Conservation (phyloP, 2,113 vertebrate genomes). For the Cathartes aura region DNA sequence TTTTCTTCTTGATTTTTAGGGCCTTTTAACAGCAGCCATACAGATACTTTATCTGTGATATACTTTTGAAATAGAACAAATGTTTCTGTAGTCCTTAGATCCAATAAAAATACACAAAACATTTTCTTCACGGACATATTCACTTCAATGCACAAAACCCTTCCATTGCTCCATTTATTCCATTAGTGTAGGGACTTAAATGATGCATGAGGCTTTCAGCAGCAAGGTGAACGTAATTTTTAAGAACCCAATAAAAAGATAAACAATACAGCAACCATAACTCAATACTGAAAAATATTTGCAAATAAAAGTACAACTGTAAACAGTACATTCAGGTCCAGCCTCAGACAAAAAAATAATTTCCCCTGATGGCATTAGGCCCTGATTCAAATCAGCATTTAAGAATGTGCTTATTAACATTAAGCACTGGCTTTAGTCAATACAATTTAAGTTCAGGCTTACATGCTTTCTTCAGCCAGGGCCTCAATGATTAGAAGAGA, state of each 20-base stretch:
- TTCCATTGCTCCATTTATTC: conserved; percentile 41
- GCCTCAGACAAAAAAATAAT: background rate
- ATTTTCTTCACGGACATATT: background rate
- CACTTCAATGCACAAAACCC: conserved; percentile 5
- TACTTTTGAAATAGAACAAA: background rate
- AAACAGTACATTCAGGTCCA: conserved; percentile 2
- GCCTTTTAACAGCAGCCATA: background rate
- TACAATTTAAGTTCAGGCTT: background rate
- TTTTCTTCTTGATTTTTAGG: background rate
- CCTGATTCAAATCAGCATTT: background rate
- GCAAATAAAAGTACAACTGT: conserved; percentile 2
- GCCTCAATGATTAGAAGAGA: background rate
- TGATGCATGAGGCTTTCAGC: conserved; percentile 44
- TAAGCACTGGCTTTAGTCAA: background rate
- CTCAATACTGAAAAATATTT: conserved; percentile 34
- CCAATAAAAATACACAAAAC: background rate
- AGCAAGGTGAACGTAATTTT: conserved; percentile 18
- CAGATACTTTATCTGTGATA: background rate
- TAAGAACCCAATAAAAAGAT: conserved; percentile 22
- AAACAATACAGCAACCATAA: background rate
- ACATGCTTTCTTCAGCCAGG: background rate
- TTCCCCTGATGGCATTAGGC: background rate
- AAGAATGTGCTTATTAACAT: background rate
- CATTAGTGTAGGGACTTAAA: conserved; percentile 37
- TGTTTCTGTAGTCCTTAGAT: background rate